Evolutionary conservation across 2,113 vertebrate species (phyloP), one percentile per base, ranked within the genome.

Genomic region (Pongo pygmaeus): DNA sequence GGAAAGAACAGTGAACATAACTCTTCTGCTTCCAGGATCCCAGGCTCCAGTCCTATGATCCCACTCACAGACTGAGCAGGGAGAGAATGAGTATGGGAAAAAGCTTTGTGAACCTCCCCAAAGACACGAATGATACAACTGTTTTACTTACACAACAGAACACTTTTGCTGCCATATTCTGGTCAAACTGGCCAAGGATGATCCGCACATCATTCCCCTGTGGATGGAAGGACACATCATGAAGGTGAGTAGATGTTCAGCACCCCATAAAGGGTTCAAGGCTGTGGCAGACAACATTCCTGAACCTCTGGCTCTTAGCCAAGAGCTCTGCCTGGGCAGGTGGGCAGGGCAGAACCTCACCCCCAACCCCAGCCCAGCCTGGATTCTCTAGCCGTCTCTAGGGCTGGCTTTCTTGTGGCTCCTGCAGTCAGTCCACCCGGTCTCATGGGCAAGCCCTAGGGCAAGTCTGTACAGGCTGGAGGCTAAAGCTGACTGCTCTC

Each of bases 101-200:
- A 80, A 79, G 46, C 50, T 72, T 80, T 0, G 0, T 23, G 57
- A 81, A 48, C 79, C 95, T 78, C 75, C 91, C 93, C 23, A 94
- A 70, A 96, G 75, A 93, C 4, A 27, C 6, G 38, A 27, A 75
- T 25, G 87, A 94, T 81, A 89, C 5, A 46, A 77, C 30, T 22
- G 69, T 93, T 94, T 13, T 98, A 99, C 99, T 99, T 99, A 99
- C 99, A 96, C 99, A 99, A 96, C 99, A 99, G 98, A 99, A 99
- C 97, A 99, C 99, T 99, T 99, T 99, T 84, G 99, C 99, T 89
- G 99, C 99, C 99, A 99, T 99, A 98, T 99, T 98, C 98, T 99
- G 99, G 95, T 99, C 99, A 98, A 99, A 99, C 98, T 99, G 99
- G 78, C 99, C 99, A 57, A 99, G 99, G 96, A 99, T 99, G 98